These are phyloP conservation scores for Drosophila pruinosa DNA, from an alignment of 1,140 invertebrate species.

Conservation along the genomic window DNA sequence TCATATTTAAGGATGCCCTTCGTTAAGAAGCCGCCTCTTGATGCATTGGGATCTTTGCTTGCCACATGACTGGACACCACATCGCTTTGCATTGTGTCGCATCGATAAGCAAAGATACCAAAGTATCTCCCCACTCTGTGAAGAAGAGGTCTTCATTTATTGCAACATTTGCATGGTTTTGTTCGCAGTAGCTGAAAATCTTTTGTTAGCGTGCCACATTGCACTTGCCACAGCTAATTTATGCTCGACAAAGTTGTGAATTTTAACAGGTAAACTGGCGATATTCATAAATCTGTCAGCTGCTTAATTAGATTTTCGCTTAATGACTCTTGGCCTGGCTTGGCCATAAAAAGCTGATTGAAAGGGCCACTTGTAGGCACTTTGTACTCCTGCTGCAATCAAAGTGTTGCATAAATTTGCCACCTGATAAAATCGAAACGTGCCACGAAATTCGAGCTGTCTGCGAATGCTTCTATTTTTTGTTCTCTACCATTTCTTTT, in stretches of 20 bases:
- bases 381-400: background rate
- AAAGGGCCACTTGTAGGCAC: constrained; percentile 3
- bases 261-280: constrained; percentile 1
- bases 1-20: constrained; percentile 33
- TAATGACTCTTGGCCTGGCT: background rate
- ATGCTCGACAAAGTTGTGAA: constrained; percentile 7
- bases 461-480: background rate
- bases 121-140: constrained; percentile 3
- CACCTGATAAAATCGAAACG: constrained; percentile 23
- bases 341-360: constrained; percentile 14
- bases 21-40: constrained; percentile 5
- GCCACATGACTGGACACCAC: constrained; percentile 43
- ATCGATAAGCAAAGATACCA: constrained; percentile 23
- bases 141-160: background rate
- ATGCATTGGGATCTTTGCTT: constrained; percentile 53
- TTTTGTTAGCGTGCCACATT: constrained; percentile 11
- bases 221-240: constrained; percentile 1
- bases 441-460: constrained; percentile 25
- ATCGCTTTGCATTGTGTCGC: background rate
- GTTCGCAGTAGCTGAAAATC: constrained; percentile 9
- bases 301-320: constrained; percentile 35
- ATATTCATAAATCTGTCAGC: constrained; percentile 28
- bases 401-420: constrained; percentile 34
- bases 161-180: constrained; percentile 14
- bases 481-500: background rate